Percentiles rank a stretch among this genome's conserved stretches.
phyloP scores from a whole-genome alignment of 2,113 vertebrate genomes.

The Conger conger region DNA sequence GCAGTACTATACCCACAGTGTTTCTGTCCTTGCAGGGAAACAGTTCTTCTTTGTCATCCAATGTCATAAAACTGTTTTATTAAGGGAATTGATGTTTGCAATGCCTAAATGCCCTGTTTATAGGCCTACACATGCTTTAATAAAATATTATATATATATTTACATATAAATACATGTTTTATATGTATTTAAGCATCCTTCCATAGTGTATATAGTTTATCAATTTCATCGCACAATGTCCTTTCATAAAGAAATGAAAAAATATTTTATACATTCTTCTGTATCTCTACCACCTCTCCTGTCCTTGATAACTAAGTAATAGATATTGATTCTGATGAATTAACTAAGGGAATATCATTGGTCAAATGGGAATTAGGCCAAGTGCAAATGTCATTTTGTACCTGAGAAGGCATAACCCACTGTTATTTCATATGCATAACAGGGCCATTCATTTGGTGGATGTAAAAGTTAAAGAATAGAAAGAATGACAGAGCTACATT shows the following conservation, averaged over 20 bases:
- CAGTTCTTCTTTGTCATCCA: no score
- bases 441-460: background rate
- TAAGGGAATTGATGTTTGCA: no score
- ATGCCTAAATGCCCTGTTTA: no score
- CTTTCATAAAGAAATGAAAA: background rate
- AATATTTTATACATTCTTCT: background rate
- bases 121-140: background rate
- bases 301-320: conserved; percentile 4
- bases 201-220: background rate
- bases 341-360: background rate
- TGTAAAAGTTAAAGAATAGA: background rate
- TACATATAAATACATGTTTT: no score
- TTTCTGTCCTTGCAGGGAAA: no score
- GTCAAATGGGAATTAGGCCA: background rate
- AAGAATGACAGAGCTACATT: background rate
- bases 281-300: background rate
- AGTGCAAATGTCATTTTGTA: background rate
- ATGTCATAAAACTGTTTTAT: no score
- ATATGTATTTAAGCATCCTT: background rate
- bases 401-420: background rate
- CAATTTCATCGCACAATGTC: background rate
- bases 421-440: background rate
- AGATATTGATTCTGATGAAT: background rate
- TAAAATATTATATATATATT: background rate
- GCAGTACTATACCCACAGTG: no score